phyloP scores from a whole-genome alignment of 2,888 invertebrate species.

The Hyles lineata region DNA sequence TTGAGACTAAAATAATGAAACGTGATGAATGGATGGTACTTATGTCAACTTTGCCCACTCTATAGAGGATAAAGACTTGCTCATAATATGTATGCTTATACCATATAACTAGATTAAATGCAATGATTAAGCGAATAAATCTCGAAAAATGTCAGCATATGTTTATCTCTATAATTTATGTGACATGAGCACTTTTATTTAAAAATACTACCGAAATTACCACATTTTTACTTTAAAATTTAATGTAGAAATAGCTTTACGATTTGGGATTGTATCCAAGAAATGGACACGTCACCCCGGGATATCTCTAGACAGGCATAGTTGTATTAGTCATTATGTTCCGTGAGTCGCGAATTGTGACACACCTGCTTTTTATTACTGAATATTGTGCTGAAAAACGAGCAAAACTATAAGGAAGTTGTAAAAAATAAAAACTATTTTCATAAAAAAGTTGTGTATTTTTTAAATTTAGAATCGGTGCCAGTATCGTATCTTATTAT shows the following conservation, averaged over 20 bases:
- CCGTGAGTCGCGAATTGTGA: not conserved
- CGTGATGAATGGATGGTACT: too few relatives aligned
- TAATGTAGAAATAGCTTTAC: slow-evolving; percentile 15
- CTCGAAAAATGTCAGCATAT: not conserved
- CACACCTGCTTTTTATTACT: slow-evolving; percentile 5
- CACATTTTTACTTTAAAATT: slow-evolving; percentile 1
- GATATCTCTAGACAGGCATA: not conserved
- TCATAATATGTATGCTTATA: too few relatives aligned
- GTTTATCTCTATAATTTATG: slow-evolving; percentile 1
- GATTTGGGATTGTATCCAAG: slow-evolving; percentile 17
- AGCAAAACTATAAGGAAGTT: slow-evolving; percentile 11
- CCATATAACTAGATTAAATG: too few relatives aligned
- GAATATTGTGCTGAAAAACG: not conserved
- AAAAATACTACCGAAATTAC: not conserved
- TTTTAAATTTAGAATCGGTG: too few relatives aligned
- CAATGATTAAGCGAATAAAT: not conserved
- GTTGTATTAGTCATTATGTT: slow-evolving; percentile 8
- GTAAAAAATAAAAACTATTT: not conserved
- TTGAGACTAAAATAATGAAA: too few relatives aligned
- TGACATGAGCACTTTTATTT: not conserved
- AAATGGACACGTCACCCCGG: slow-evolving; percentile 3
- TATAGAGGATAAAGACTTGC: too few relatives aligned
- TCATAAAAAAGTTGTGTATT: too few relatives aligned
- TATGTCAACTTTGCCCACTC: too few relatives aligned
- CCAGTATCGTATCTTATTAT: too few relatives aligned